Evolutionary conservation across 92 coral and sea anemone species (phyloP).

Genomic region (Pocillopora grandis): DNA sequence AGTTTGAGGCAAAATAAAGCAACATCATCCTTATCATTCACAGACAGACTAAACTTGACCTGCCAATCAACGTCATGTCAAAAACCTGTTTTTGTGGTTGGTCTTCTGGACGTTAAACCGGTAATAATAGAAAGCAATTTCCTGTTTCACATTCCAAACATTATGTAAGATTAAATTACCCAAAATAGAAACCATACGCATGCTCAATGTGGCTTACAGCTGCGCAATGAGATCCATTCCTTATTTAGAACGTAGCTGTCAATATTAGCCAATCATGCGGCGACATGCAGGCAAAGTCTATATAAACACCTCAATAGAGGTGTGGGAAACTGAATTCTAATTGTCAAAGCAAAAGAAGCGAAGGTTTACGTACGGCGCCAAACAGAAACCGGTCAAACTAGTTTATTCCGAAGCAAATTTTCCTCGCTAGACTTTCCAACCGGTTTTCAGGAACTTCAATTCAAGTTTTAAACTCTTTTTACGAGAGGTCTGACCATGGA

Average conservation of each 20-base stretch:
- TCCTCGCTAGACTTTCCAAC: slow-evolving; percentile 20
- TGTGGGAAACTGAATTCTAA: slow-evolving; percentile 11
- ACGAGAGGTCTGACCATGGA: slow-evolving; percentile 21
- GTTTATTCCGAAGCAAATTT: slow-evolving; percentile 27
- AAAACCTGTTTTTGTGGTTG: slow-evolving; percentile 16
- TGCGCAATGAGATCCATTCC: slow-evolving; percentile 1
- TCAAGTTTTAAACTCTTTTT: slow-evolving; percentile 14
- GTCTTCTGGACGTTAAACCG: slow-evolving; percentile 4
- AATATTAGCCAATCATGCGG: slow-evolving; percentile 18
- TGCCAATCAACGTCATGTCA: not conserved
- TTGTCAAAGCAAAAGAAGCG: slow-evolving; percentile 2
- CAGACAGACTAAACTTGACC: not conserved
- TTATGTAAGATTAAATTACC: slow-evolving; percentile 14
- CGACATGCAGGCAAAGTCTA: slow-evolving; percentile 7
- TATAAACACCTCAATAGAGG: not conserved
- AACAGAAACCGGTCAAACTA: slow-evolving; percentile 54
- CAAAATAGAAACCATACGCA: slow-evolving; percentile 35
- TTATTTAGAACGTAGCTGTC: slow-evolving; percentile 36
- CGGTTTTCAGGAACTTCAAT: slow-evolving; percentile 18
- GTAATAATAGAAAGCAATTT: not conserved
- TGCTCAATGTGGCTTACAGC: not conserved
- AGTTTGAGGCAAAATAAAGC: not conserved
- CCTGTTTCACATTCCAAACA: not conserved
- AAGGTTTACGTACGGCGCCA: slow-evolving; percentile 12
- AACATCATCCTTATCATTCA: not conserved